Base-by-base conservation (phyloP, 2,888 invertebrate species). In the Papilio gigon region DNA sequence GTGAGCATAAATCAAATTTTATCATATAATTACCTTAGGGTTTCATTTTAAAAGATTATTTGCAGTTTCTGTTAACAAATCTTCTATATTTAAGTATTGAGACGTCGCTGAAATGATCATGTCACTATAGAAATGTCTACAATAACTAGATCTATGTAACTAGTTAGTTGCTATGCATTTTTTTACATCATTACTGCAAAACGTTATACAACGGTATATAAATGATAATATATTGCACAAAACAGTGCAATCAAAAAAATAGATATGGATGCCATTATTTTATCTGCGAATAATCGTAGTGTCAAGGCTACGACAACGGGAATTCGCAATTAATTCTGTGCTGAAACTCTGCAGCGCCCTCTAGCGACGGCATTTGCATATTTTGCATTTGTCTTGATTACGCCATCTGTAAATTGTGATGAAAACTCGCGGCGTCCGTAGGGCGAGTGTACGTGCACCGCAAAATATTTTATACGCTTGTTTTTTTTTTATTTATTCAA, bases 371-470 rank as follows among this genome's bases (percentile, higher is more conserved):
- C 53, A 68, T 68, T 68, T 68, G 58, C 67, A 68, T 68, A 63
- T 68, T 68, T 68, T 42, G 67, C 62, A 68, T 63, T 68, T 63
- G 58, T 44, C 63, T 58, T 63, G 67, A 63, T 68, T 68, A 68
- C 67, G 58, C 63, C 63, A 47, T 68, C 58, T 68, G 63, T 61
- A 37, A 67, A 67, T 53, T 44, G 62, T 44, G 42, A 44, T 44
- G 63, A 44, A 68, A 67, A 63, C 25, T 44, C 33, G 11, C 42
- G 62, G 44, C 47, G 22, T 61, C 27, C 40, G 53, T 22, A 56
- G 56, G 63, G 8, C 30, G 27, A 17, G 25, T 27, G 47, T n/a
- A 14, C 53, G 17, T 20, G 30, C 33, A 4, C 56, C 22, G 44
- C 44, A 25, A 58, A 47, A 63, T 44, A 17, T 44, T 58, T 67